Evolutionary conservation across 2,888 invertebrate species (phyloP).

Genomic region (Argyresthia albistria): DNA sequence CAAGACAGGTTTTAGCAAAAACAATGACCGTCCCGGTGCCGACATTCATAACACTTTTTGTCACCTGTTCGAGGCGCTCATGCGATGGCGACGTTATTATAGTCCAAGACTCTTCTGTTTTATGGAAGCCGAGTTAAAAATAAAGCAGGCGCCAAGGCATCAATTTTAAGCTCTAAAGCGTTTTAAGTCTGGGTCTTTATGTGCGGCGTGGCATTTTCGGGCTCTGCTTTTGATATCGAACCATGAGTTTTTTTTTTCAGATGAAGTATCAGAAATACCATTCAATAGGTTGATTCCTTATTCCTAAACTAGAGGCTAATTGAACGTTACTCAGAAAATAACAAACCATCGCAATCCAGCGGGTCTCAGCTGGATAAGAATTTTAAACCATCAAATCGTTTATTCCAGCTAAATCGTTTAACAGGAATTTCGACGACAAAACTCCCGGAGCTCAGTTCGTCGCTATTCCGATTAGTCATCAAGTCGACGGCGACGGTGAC

Average conservation of each 20-base stretch:
- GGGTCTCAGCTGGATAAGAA: no score
- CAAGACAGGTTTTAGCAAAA: constrained; percentile 53
- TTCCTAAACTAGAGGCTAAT: no score
- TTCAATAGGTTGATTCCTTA: no score
- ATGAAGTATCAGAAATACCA: no score
- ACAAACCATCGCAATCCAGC: no score
- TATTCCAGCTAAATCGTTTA: not conserved
- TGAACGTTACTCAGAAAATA: no score
- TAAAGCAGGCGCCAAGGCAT: not conserved
- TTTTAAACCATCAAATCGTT: no score
- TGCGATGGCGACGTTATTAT: not conserved
- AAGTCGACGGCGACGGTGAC: not conserved
- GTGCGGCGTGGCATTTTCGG: no score
- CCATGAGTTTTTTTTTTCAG: no score
- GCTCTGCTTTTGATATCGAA: no score
- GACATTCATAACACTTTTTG: constrained; percentile 60
- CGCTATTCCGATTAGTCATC: constrained; percentile 8
- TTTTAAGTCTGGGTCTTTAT: no score
- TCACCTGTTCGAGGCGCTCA: constrained; percentile 33
- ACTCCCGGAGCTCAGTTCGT: not conserved
- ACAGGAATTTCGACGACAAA: not conserved
- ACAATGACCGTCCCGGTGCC: constrained; percentile 27
- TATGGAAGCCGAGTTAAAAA: not conserved
- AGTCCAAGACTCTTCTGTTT: not conserved
- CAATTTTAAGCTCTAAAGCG: no score